Evolutionary conservation across 2,797 vertebrate species (phyloP), one percentile per base, ranked within the genome.

Genomic region (Hydrocynus forskahlii): DNA sequence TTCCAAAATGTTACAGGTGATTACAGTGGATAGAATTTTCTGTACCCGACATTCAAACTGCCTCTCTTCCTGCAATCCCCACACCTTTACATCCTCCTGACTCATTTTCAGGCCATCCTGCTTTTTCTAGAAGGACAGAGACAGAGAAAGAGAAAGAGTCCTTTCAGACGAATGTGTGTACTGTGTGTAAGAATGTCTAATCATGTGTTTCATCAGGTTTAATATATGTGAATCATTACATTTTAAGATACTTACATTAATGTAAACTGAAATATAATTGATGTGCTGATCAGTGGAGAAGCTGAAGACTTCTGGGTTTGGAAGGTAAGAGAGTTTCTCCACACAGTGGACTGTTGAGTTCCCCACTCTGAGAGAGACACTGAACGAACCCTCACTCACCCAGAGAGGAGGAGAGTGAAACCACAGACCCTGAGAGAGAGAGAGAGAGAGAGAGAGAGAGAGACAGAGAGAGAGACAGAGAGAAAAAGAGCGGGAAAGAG

Each of bases 271-370:
- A 0, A 91, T 21, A 2, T 64, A 0, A 0, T 72, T 14, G 7
- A 81, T 81, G 0, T 4, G 67, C 4, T 0, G 81, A 0, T 23
- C 77, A 8, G 50, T 5, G 1, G 89, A 88, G 87, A 96, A 98
- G 70, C 83, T 88, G 54, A 81, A 94, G 82, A 98, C 97, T 38
- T 87, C 78, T 1, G 97, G 97, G 73, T 99, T 93, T 3, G 95
- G 92, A 0, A 92, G 86, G 87, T 95, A 96, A 29, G 82, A 91
- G 7, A 99, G 68, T 10, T 75, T 82, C 0, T 67, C 1, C 4
- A 43, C 48, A 88, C 96, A 97, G 0, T 71, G 4, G 87, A 96
- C n/a, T 8, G 78, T 90, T 57, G 87, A 54, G 57, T 94, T 95
- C 72, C 94, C 95, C 35, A 96, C 94, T 87, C 86, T 90, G 48